phyloP scores from a whole-genome alignment of 2,113 vertebrate species.

The Stomatorhinus ivindoensis region DNA sequence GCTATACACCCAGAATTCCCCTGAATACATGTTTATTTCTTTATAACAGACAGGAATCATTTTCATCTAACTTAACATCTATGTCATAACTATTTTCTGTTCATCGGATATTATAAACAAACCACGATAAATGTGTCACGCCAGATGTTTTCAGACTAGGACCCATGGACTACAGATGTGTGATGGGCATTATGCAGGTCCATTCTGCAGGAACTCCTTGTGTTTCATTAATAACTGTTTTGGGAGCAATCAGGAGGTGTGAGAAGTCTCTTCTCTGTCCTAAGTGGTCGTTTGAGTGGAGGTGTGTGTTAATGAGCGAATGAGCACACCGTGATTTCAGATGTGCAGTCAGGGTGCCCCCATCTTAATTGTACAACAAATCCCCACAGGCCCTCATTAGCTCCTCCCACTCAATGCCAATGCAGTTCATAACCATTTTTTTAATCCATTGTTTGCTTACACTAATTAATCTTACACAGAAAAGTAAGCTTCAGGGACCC shows the following conservation, averaged over 20 bases:
- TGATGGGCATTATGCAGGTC: background rate
- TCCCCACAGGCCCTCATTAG: slow-evolving; percentile 12
- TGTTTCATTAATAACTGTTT: background rate
- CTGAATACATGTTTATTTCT: background rate
- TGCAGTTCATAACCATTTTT: background rate
- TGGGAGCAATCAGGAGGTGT: background rate
- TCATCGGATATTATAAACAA: background rate
- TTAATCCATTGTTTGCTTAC: slow-evolving; percentile 17
- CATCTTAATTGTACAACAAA: slow-evolving; percentile 8
- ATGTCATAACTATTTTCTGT: background rate
- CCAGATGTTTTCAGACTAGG: background rate
- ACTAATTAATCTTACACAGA: slow-evolving; percentile 15
- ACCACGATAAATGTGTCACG: background rate
- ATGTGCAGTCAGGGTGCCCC: slow-evolving; percentile 2
- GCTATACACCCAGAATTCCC: background rate
- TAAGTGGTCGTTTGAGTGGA: background rate
- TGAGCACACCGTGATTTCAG: background rate
- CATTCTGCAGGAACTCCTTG: slow-evolving; percentile 1
- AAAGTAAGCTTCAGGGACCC: slow-evolving; percentile 10
- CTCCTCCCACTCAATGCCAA: slow-evolving; percentile 2
- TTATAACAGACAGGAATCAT: background rate
- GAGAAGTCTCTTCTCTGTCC: background rate
- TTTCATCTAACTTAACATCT: background rate
- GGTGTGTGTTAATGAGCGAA: background rate
- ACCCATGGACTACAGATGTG: background rate